Conservation (phyloP, 1,140 invertebrate species). For the Tetragonula clypearis region DNA sequence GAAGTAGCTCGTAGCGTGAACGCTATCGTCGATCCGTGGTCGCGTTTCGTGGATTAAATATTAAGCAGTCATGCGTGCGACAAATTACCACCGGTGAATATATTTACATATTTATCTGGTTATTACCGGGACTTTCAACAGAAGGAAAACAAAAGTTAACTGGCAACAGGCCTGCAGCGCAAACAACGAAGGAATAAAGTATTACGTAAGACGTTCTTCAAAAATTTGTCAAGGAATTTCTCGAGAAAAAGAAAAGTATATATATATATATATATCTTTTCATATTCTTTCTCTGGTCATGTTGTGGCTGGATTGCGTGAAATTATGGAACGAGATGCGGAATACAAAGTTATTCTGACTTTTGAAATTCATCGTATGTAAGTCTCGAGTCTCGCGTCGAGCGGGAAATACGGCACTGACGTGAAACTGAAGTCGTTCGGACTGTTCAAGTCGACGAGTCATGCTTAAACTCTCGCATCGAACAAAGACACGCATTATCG, state of each 20-base stretch:
- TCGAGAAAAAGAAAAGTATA: not conserved
- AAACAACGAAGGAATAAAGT: not conserved
- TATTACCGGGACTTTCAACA: conserved; percentile 55
- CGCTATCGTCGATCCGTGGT: conserved; percentile 6
- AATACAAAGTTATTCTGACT: not conserved
- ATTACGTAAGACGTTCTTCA: not conserved
- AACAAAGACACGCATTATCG: not conserved
- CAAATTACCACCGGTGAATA: conserved; percentile 48
- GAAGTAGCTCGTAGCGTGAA: conserved; percentile 16
- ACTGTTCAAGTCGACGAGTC: not conserved
- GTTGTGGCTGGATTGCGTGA: not conserved
- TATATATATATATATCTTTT: no score
- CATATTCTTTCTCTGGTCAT: no score
- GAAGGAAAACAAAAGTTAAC: conserved; percentile 20
- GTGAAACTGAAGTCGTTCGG: not conserved
- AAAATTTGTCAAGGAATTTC: not conserved
- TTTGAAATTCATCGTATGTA: not conserved
- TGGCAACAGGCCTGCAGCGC: no score
- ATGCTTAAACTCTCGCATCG: not conserved
- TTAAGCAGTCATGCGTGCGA: conserved; percentile 44
- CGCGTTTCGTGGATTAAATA: conserved; percentile 40
- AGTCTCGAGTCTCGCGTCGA: not conserved
- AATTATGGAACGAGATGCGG: not conserved
- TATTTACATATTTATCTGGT: conserved; percentile 63
- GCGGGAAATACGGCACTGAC: not conserved